Base-by-base conservation (phyloP, 2,888 invertebrate genomes). In the Entomobrya proxima region DNA sequence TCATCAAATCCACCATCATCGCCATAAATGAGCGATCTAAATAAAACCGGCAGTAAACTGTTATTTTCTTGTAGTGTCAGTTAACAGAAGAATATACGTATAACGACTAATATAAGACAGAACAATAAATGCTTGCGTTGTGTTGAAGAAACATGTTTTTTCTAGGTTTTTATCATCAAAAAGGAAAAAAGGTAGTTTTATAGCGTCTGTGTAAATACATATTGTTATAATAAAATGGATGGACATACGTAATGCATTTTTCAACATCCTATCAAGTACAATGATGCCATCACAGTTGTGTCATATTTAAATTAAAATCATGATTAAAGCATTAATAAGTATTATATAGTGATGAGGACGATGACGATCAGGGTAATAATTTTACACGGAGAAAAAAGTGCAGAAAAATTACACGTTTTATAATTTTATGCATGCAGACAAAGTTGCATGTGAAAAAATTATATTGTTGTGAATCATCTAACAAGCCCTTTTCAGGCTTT, bases 21-120 rank as follows among this genome's bases (percentile, higher is more conserved):
- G 21, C 35, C 64, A 37, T 64, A 61, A 64, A 64, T 75, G 75
- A n/a, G 13, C 61, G 77, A 64, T 78, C 77, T 78, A 78, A 78
- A 78, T 64, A 58, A 78, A 78, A 64, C 77, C 64, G 77, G 64
- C 77, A 78, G 35, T 78, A 32, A 78, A 78, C 77, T 64, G 77
- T 64, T 78, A 78, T 47, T 50, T n/a, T n/a, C n/a, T n/a, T 58
- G 47, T 32, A n/a, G 47, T 18, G 18, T 37, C 74, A 47, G 52
- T 50, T 27, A 74, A 47, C 11, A 69, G 24, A 24, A 37, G 30
- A 55, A 58, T 35, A 55, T n/a, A n/a, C n/a, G n/a, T n/a, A n/a
- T n/a, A n/a, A n/a, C n/a, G n/a, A n/a, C n/a, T n/a, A n/a, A n/a
- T n/a, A 76, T 24, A 50, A 40, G 2, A 50, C 13, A 27, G 35